A percentile compares a stretch with the other conserved stretches of the same genome.
Conservation (phyloP, 2,113 vertebrate species). For the Stomatorhinus ivindoensis region DNA sequence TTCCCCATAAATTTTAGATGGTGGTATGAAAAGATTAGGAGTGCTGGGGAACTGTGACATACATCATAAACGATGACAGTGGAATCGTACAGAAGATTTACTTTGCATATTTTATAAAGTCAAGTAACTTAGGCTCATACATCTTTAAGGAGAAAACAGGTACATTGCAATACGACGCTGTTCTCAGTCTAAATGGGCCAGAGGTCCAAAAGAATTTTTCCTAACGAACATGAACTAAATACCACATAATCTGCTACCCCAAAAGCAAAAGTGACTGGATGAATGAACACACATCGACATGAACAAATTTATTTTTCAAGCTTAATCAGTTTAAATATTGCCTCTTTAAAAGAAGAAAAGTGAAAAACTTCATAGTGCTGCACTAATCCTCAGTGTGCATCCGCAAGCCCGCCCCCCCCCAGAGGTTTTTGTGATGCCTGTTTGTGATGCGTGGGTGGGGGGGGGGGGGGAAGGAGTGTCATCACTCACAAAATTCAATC, state of each 20-base stretch:
- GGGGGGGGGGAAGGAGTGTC: not conserved
- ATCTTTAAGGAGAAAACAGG: not conserved
- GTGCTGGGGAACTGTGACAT: not conserved
- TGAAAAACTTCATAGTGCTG: not conserved
- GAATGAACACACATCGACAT: not conserved
- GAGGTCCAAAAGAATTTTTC: not conserved
- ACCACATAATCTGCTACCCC: not conserved
- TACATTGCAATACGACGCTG: not conserved
- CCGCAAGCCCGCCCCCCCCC: not conserved
- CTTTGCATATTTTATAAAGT: slow-evolving; percentile 9
- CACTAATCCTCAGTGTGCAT: not conserved
- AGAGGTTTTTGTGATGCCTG: not conserved
- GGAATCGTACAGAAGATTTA: not conserved
- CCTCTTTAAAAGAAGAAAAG: not conserved
- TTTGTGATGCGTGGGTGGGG: not conserved
- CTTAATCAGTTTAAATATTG: not conserved
- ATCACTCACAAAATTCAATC: not conserved
- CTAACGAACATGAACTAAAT: not conserved
- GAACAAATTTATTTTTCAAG: not conserved
- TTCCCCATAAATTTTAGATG: not conserved
- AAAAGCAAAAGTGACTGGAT: not conserved
- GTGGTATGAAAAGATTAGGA: not conserved
- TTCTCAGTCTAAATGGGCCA: not conserved
- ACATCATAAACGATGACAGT: not conserved
- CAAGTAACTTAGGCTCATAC: not conserved